Conservation (phyloP, 2,113 vertebrate species). For the Pavo muticus region DNA sequence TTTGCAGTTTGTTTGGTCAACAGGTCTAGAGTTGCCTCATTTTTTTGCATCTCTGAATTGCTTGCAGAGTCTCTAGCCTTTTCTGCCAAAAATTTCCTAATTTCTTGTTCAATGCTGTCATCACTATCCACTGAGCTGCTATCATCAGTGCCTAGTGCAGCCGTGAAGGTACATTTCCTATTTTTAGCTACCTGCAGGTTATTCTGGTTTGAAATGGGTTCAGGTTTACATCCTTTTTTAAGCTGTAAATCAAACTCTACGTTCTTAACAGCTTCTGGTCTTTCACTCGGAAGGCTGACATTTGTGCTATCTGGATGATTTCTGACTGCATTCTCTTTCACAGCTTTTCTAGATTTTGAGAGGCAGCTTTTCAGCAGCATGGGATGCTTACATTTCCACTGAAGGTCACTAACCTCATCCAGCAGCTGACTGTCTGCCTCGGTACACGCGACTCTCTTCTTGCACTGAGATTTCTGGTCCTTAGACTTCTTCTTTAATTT, state of each 20-base stretch:
- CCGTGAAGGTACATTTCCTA: neutral
- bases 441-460: slow-evolving; percentile 77
- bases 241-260: neutral
- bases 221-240: slow-evolving; percentile 16
- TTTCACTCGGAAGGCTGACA: neutral
- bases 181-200: neutral
- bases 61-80: slow-evolving; percentile 86
- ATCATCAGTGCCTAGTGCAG: slow-evolving; percentile 73
- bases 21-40: neutral
- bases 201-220: neutral
- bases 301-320: neutral
- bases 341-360: slow-evolving; percentile 65
- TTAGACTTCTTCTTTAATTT: slow-evolving; percentile 85
- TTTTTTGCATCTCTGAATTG: neutral
- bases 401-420: slow-evolving; percentile 21
- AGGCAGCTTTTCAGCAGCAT: slow-evolving; percentile 71
- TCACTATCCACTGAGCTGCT: slow-evolving; percentile 93
- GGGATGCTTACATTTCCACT: slow-evolving; percentile 45
- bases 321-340: slow-evolving; percentile 6
- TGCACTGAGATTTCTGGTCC: slow-evolving; percentile 80
- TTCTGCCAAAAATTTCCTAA: slow-evolving; percentile 90
- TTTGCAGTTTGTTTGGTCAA: neutral
- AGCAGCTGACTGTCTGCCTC: slow-evolving; percentile 58
- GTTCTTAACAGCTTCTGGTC: slow-evolving; percentile 13
- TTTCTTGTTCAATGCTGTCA: slow-evolving; percentile 96